Evolutionary conservation across 37 sponge, comb jelly and placozoan genomes (phyloP).

Genomic region (Sycon ciliatum): DNA sequence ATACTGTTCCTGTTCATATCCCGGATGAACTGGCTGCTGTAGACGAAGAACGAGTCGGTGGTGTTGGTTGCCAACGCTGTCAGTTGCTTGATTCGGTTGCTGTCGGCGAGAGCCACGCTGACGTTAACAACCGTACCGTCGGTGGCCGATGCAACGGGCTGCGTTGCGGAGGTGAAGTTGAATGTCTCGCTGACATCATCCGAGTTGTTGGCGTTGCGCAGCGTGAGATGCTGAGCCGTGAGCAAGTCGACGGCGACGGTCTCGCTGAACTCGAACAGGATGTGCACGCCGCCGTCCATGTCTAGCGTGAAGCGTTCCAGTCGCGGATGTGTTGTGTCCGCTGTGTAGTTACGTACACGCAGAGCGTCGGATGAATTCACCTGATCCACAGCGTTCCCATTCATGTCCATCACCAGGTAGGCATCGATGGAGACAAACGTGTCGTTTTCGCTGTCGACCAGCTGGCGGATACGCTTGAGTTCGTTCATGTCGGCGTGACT

Average conservation of each 20-base stretch:
- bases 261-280: slow-evolving; percentile 69
- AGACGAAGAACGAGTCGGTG: slow-evolving; percentile 47
- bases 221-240: slow-evolving; percentile 22
- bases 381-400: slow-evolving; percentile 38
- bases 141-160: too few relatives aligned
- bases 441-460: slow-evolving; percentile 38
- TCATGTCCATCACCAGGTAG: slow-evolving; percentile 55
- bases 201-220: slow-evolving; percentile 25
- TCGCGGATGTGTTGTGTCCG: slow-evolving; percentile 47
- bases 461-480: slow-evolving; percentile 54
- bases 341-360: slow-evolving; percentile 44
- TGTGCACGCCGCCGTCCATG: slow-evolving; percentile 38
- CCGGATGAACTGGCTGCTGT: slow-evolving; percentile 37
- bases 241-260: slow-evolving; percentile 48
- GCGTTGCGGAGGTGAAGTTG: slow-evolving; percentile 50
- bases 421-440: slow-evolving; percentile 40
- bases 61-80: slow-evolving; percentile 51
- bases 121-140: slow-evolving; percentile 65
- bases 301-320: slow-evolving; percentile 57
- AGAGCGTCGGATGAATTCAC: slow-evolving; percentile 35
- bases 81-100: slow-evolving; percentile 65
- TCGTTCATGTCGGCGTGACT: slow-evolving; percentile 64
- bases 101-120: slow-evolving; percentile 45
- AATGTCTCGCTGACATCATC: slow-evolving; percentile 30
- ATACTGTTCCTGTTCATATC: slow-evolving; percentile 68